Base-by-base conservation (phyloP, 2,888 invertebrate genomes). In the Drosophila melanosoma region DNA sequence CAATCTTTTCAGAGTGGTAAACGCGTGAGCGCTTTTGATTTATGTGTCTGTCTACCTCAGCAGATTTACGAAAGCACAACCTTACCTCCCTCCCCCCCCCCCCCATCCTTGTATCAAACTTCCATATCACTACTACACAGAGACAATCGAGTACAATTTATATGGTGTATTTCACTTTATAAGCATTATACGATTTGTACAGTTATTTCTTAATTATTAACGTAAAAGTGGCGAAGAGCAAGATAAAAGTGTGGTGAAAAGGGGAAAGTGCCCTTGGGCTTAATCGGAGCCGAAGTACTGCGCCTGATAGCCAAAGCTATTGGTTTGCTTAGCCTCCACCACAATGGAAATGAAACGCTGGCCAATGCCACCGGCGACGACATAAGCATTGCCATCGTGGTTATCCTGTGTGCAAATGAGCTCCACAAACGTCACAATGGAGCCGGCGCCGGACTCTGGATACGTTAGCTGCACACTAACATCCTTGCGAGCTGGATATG, bases 291-390 rank as follows among this genome's bases (percentile, higher is more conserved):
- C 93, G 69, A 77, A 93, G 69, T 89, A 89, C 42, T 87, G 82
- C 1, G 91, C 89, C 63, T 82, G 91, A 66, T 93, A 93, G 33
- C 82, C 74, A 68, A 93, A 93, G 57, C 78, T 85, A 3, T 75
- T 60, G 26, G 93, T 92, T 65, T 89, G 78, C 48, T 79, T 79
- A 20, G 92, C 92, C 74, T 93, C 93, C 54, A 93, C 65, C 38
- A 91, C 78, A 68, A 93, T 85, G 6, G 89, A 85, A 29, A 93
- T 92, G 61, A 81, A 90, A 33, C 92, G 89, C 64, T 92, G 90
- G 3, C 92, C 92, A 77, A 93, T 91, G 69, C 93, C 93, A 32
- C 93, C 93, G 23, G 87, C 90, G 3, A 91, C 87, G 4, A 93
- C 87, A 70, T 90, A 93, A n/a, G 92, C 93, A 66, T 90, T 91